These are phyloP conservation scores for Festucalex cinctus DNA, from an alignment of 2,113 vertebrate genomes.

Conservation along the genomic window DNA sequence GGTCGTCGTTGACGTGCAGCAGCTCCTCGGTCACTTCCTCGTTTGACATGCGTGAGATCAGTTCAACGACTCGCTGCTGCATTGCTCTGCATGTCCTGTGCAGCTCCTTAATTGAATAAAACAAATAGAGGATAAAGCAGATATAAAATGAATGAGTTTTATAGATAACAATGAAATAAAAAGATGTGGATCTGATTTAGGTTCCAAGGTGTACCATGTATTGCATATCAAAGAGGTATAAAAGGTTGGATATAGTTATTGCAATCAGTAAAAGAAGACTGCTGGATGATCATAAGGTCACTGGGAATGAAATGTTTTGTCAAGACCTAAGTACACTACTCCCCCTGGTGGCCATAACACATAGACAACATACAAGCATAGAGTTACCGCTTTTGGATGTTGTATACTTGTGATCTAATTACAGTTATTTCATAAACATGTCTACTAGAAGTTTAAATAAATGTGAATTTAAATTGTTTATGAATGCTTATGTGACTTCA, in stretches of 20 bases:
- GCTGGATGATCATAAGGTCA: conserved; percentile 1
- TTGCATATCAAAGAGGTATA: too few relatives aligned
- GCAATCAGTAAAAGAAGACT: neutral
- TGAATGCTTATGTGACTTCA: too few relatives aligned
- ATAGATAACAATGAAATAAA: too few relatives aligned
- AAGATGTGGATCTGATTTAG: too few relatives aligned
- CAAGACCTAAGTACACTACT: conserved; percentile 27
- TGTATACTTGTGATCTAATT: too few relatives aligned
- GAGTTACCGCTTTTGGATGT: too few relatives aligned
- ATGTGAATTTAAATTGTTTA: too few relatives aligned
- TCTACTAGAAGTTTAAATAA: too few relatives aligned
- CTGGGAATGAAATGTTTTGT: neutral
- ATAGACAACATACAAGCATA: neutral
- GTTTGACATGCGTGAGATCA: conserved; percentile 93
- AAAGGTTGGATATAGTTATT: neutral
- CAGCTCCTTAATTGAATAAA: conserved; percentile 77
- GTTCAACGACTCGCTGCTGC: conserved; percentile 95
- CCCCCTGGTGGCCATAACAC: conserved; percentile 55
- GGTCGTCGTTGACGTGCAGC: conserved; percentile 92
- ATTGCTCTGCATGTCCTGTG: conserved; percentile 96
- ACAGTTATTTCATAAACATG: too few relatives aligned
- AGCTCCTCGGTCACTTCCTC: conserved; percentile 97
- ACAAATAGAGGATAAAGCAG: too few relatives aligned
- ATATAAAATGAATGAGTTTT: too few relatives aligned
- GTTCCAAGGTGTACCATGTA: too few relatives aligned